Conservation (phyloP, 2,113 vertebrate genomes). For the Ranitomeya variabilis region DNA sequence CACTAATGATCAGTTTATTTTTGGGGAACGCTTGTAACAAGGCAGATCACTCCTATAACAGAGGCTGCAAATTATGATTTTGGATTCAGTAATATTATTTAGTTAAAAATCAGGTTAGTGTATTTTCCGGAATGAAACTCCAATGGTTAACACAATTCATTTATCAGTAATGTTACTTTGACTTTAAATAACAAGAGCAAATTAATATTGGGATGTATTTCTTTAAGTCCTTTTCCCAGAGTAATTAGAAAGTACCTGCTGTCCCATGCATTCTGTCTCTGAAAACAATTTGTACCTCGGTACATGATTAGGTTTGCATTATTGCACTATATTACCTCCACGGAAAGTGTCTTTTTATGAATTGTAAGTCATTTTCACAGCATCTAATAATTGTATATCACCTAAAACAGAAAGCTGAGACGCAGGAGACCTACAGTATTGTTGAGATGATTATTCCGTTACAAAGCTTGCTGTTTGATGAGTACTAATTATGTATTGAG, state of each 20-base stretch:
- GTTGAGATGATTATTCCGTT: conserved; percentile 27
- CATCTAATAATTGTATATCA: conserved; percentile 52
- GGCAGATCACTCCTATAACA: too few species aligned
- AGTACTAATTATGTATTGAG: conserved; percentile 41
- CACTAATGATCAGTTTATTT: too few species aligned
- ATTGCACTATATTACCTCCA: conserved; percentile 34
- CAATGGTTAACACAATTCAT: neutral
- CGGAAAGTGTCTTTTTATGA: conserved; percentile 37
- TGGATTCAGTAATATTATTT: too few species aligned
- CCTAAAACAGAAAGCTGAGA: conserved; percentile 45
- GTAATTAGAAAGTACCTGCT: conserved; percentile 41
- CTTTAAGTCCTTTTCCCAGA: conserved; percentile 9
- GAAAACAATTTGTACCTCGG: conserved; percentile 25
- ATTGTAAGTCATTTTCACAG: conserved; percentile 41
- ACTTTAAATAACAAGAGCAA: neutral
- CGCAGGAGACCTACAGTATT: conserved; percentile 17
- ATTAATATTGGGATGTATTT: neutral
- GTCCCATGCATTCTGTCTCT: conserved; percentile 21
- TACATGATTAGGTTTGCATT: conserved; percentile 37
- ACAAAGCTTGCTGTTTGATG: conserved; percentile 31
- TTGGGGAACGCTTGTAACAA: too few species aligned
- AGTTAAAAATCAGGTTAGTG: neutral
- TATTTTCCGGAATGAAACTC: neutral
- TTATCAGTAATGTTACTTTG: neutral
- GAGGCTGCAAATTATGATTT: too few species aligned